Evolutionary conservation across 2,888 invertebrate genomes (phyloP).

Genomic region (Pyrochroa serraticornis): DNA sequence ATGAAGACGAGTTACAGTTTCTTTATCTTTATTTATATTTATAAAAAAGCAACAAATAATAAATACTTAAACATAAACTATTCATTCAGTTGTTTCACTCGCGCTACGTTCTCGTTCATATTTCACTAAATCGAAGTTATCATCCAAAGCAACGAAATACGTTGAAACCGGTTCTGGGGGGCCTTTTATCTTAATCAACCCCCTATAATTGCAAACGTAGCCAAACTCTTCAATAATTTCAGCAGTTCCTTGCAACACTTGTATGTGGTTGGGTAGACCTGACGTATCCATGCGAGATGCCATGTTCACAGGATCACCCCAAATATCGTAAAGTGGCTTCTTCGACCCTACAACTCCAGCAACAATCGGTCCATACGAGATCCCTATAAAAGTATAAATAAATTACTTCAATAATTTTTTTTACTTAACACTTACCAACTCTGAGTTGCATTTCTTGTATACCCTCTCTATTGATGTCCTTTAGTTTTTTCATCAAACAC

Average conservation of each 20-base stretch:
- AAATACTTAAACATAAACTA: not conserved
- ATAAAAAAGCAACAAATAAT: not conserved
- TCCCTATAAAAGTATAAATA: constrained; percentile 63
- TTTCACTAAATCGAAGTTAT: constrained; percentile 38
- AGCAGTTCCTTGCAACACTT: constrained; percentile 74
- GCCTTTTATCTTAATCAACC: constrained; percentile 76
- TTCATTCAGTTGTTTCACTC: not conserved
- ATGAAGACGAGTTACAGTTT: not conserved
- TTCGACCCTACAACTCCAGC: constrained; percentile 94
- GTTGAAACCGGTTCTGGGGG: constrained; percentile 70
- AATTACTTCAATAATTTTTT: too few relatives aligned
- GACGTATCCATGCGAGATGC: constrained; percentile 96
- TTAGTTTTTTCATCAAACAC: constrained; percentile 71
- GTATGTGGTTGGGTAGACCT: constrained; percentile 74
- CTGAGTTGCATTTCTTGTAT: constrained; percentile 70
- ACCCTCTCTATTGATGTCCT: constrained; percentile 63
- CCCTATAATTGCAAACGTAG: constrained; percentile 72
- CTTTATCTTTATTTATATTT: not conserved
- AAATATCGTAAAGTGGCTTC: constrained; percentile 94
- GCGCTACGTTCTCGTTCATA: not conserved
- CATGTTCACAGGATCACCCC: constrained; percentile 97
- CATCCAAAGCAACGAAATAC: constrained; percentile 68
- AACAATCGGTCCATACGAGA: constrained; percentile 88
- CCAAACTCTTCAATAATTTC: constrained; percentile 70
- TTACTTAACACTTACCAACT: constrained; percentile 66